These are phyloP conservation scores for Etheostoma spectabile DNA, from an alignment of 2,113 vertebrate genomes.

Conservation along the genomic window DNA sequence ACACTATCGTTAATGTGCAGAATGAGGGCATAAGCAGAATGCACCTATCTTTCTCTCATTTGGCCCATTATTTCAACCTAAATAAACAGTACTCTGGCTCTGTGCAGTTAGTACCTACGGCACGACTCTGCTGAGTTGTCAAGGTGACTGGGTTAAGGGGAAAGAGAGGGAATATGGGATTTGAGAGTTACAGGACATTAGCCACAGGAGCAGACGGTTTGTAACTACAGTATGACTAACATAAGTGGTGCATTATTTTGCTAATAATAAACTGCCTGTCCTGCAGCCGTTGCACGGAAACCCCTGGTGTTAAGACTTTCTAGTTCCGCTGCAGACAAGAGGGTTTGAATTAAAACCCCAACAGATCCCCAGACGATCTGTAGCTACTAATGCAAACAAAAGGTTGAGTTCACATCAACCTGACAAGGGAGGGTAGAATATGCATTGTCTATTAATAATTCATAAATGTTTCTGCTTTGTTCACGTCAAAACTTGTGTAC, in stretches of 20 bases:
- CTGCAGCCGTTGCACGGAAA: constrained; percentile 58
- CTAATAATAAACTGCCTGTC: constrained; percentile 72
- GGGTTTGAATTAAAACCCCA: constrained; percentile 12
- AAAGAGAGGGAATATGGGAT: constrained; percentile 42
- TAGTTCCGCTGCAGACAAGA: constrained; percentile 31
- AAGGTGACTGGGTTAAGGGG: constrained; percentile 64
- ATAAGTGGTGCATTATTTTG: constrained; percentile 61
- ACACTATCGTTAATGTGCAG: constrained; percentile 59
- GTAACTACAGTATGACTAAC: constrained; percentile 58
- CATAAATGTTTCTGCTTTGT: constrained; percentile 21
- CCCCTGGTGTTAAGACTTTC: constrained; percentile 69
- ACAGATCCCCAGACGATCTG: constrained; percentile 13
- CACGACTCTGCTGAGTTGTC: constrained; percentile 48
- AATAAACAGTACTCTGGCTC: constrained; percentile 41
- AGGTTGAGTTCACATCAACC: constrained; percentile 41
- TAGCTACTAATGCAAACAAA: constrained; percentile 46
- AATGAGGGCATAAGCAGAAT: constrained; percentile 21
- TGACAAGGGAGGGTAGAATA: neutral
- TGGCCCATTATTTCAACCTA: constrained; percentile 39
- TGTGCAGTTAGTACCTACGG: constrained; percentile 6
- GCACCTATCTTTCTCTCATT: constrained; percentile 28
- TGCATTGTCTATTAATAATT: constrained; percentile 19
- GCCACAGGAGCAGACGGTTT: constrained; percentile 56
- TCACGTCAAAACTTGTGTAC: constrained; percentile 47
- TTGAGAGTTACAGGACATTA: constrained; percentile 62